phyloP scores from a whole-genome alignment of 2,113 vertebrate genomes.

The Pardalotus punctatus region DNA sequence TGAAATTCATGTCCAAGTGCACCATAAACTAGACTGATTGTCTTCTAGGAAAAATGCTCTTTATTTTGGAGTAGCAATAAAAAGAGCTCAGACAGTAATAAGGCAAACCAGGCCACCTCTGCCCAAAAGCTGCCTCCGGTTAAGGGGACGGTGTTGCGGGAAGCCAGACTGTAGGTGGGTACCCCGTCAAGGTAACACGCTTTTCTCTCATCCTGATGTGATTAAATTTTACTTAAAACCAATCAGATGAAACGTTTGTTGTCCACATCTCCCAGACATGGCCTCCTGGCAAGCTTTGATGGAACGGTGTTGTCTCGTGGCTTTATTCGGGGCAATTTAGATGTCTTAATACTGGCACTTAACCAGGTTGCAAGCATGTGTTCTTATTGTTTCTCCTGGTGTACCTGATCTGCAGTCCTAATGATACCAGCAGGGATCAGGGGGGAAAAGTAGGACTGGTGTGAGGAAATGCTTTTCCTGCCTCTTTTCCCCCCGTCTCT shows the following conservation, averaged over 20 bases:
- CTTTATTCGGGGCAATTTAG: not conserved
- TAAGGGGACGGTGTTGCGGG: constrained; percentile 62
- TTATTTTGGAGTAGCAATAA: constrained; percentile 81
- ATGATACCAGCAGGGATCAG: not conserved
- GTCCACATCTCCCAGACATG: not conserved
- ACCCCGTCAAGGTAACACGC: constrained; percentile 47
- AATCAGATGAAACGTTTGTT: not conserved
- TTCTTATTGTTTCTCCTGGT: not conserved
- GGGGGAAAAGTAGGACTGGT: not conserved
- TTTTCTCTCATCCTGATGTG: not conserved
- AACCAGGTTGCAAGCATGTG: not conserved
- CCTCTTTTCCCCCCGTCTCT: rapidly evolving
- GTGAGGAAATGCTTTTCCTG: not conserved
- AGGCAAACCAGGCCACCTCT: constrained; percentile 64
- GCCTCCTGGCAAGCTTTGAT: not conserved
- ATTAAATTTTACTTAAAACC: constrained; percentile 11
- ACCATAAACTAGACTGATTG: constrained; percentile 76
- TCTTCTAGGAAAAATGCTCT: constrained; percentile 80
- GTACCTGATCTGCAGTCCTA: not conserved
- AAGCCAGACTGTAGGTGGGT: constrained; percentile 79
- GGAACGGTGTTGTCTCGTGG: not conserved
- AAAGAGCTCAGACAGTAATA: constrained; percentile 72
- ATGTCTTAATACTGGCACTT: not conserved
- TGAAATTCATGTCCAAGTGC: not conserved
- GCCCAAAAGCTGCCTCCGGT: constrained; percentile 63